Base-by-base conservation (phyloP, 2,113 vertebrate species). In the Cromileptes altivelis region DNA sequence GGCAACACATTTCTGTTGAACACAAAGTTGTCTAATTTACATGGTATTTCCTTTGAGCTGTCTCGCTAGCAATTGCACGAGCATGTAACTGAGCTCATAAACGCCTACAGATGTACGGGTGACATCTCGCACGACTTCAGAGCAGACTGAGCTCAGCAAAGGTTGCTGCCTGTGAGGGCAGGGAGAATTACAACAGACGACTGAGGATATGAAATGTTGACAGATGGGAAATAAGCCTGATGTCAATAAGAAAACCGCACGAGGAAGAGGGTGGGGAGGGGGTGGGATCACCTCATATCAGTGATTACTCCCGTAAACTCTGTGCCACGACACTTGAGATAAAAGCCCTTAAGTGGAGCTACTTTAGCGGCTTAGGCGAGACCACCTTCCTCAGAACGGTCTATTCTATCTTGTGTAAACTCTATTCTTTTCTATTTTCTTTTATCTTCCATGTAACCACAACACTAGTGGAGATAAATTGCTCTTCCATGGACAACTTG, bases 391-490 rank as follows among this genome's bases (percentile, higher is more conserved):
- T 56, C 13, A 52, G 42, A 82, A 83, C 40, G 50, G 80, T 80
- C 82, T 61, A 63, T 80, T 82, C 56, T 57, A 42, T 78, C 81
- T 71, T n/a, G 62, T 62, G 65, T 79, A 27, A 45, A 63, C 74
- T 83, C 71, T 40, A 57, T 85, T 84, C 49, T 81, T 0, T 40
- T 63, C 33, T 64, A 37, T 70, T 85, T 80, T 84, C 75, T 82
- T 89, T 85, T 67, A 88, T 89, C 75, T 81, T 76, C 83, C 56
- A 21, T 40, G 64, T 72, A 85, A 73, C 75, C 73, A 82, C 52
- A 81, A 83, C 82, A 57, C 74, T 49, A 84, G 88, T 67, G 69
- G 84, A 91, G 81, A 93, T 84, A 90, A 89, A 89, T 79, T 21
- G 60, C 67, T 50, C 65, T 80, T 81, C 57, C 56, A 63, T 42